These are phyloP conservation scores for Pedionomus torquatus DNA, from an alignment of 2,113 vertebrate species.

Conservation along the genomic window DNA sequence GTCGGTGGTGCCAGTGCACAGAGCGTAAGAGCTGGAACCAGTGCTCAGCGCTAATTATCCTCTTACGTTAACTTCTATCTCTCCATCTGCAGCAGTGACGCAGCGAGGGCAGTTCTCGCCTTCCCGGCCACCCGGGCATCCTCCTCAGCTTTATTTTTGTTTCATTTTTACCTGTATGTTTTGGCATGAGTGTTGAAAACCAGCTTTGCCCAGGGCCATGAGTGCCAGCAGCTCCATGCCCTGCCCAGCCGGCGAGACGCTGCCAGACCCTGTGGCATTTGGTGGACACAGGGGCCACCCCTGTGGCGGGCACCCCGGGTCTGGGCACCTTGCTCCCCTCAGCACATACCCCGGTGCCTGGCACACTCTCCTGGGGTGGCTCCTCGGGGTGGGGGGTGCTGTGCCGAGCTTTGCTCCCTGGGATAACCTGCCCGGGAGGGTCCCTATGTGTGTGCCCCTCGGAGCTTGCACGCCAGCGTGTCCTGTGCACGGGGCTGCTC, in stretches of 20 bases:
- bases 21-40: not conserved
- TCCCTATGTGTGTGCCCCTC: rapidly evolving
- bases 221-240: not conserved
- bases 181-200: not conserved
- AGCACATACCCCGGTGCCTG: rapidly evolving
- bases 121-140: not conserved
- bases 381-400: not conserved
- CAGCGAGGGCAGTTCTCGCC: not conserved
- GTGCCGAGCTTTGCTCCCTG: not conserved
- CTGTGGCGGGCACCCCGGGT: not conserved
- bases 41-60: not conserved
- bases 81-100: not conserved
- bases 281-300: rapidly evolving
- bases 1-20: rapidly evolving
- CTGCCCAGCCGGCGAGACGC: rapidly evolving
- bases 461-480: rapidly evolving
- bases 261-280: rapidly evolving
- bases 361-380: rapidly evolving
- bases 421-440: not conserved
- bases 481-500: not conserved
- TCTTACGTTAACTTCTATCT: not conserved
- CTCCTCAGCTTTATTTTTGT: not conserved
- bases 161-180: not conserved
- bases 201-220: not conserved
- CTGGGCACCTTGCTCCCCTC: not conserved